These are phyloP conservation scores for Poeciliopsis occidentalis DNA, from an alignment of 2,113 vertebrate species.

Conservation along the genomic window DNA sequence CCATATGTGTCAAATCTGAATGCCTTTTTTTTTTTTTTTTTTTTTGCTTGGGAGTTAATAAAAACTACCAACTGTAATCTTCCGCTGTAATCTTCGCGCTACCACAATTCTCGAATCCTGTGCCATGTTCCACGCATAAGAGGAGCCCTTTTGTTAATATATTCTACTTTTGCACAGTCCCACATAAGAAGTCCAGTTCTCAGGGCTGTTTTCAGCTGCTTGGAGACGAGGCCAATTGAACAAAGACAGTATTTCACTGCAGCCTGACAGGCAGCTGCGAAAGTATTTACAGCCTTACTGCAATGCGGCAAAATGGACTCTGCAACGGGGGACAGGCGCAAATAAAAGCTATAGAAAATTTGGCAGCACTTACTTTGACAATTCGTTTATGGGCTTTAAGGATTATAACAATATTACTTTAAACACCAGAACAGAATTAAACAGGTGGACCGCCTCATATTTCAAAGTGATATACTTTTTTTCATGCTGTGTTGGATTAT, in stretches of 20 bases:
- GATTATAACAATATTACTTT: neutral
- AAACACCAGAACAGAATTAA: neutral
- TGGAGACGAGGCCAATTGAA: slow-evolving; percentile 79
- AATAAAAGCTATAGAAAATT: slow-evolving; percentile 25
- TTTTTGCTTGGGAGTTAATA: neutral
- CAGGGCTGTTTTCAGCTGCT: slow-evolving; percentile 62
- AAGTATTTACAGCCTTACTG: slow-evolving; percentile 99
- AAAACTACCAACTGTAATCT: neutral
- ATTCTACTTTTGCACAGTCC: slow-evolving; percentile 34
- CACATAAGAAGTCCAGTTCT: slow-evolving; percentile 44
- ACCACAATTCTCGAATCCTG: neutral
- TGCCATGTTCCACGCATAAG: neutral
- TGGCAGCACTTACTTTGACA: neutral
- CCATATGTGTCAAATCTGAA: neutral
- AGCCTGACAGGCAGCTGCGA: slow-evolving; percentile 98
- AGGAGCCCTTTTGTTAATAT: slow-evolving; percentile 14
- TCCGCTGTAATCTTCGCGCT: neutral
- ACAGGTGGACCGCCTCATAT: neutral
- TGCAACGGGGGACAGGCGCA: slow-evolving; percentile 30
- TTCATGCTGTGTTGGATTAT: neutral
- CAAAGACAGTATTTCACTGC: slow-evolving; percentile 99
- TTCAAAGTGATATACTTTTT: neutral
- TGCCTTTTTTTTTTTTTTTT: neutral
- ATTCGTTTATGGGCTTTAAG: neutral
- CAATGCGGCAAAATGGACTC: slow-evolving; percentile 90